A percentile compares a stretch with the other conserved stretches of the same genome.
Conservation (phyloP, 1,140 invertebrate genomes). For the Brachionus rubens region DNA sequence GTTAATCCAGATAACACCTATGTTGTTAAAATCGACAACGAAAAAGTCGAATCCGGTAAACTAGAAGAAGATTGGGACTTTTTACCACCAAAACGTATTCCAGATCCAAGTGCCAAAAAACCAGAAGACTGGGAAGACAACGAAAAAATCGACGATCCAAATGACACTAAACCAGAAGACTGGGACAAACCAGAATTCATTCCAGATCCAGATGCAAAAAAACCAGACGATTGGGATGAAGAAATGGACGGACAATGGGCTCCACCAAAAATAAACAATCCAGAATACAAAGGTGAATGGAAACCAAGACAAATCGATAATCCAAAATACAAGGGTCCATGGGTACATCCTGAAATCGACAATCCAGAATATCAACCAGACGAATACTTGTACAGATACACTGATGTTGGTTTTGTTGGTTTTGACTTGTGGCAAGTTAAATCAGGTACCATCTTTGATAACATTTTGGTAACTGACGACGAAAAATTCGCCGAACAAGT, state of each 20-base stretch:
- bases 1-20: conserved; percentile 94
- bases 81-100: conserved; percentile 64
- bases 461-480: conserved; percentile 89
- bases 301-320: conserved; percentile 88
- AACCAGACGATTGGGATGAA: conserved; percentile 89
- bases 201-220: conserved; percentile 60
- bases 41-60: conserved; percentile 88
- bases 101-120: conserved; percentile 84
- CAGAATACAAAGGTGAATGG: conserved; percentile 77
- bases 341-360: conserved; percentile 97
- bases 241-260: conserved; percentile 99
- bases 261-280: conserved; percentile 75
- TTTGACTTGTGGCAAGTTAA: conserved; percentile 98
- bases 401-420: conserved; percentile 85
- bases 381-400: conserved; percentile 74
- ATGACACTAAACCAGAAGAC: conserved; percentile 46
- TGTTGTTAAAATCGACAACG: conserved; percentile 90
- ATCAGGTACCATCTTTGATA: conserved; percentile 97
- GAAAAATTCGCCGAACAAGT: conserved; percentile 67
- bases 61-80: conserved; percentile 96
- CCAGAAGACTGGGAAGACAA: conserved; percentile 73
- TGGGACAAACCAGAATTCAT: conserved; percentile 47
- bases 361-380: conserved; percentile 92
- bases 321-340: conserved; percentile 91
- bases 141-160: conserved; percentile 46